These are phyloP conservation scores for Amia ocellicauda DNA, from an alignment of 2,113 vertebrate species.

Conservation along the genomic window DNA sequence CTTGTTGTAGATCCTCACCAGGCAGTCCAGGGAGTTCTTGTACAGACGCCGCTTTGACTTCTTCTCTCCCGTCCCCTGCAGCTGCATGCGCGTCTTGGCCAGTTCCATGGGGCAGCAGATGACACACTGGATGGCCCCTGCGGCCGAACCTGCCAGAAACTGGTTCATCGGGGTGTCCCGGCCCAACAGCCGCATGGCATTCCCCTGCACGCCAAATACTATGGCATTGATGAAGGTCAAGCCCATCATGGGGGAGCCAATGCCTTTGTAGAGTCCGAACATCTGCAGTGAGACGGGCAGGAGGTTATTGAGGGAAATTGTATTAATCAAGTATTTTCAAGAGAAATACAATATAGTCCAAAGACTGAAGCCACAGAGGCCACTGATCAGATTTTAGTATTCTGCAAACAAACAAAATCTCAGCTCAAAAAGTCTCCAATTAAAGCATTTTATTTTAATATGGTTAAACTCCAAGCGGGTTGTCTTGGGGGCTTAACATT, in stretches of 20 bases:
- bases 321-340: too few relatives aligned
- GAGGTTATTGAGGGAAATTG: background rate
- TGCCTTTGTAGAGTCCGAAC: constrained; percentile 90
- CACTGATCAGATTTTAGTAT: too few relatives aligned
- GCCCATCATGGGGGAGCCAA: constrained; percentile 97
- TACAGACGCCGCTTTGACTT: constrained; percentile 77
- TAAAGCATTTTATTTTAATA: too few relatives aligned
- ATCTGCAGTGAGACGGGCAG: constrained; percentile 55
- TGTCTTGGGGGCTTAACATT: too few relatives aligned
- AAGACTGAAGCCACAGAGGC: too few relatives aligned
- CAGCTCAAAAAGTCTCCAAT: too few relatives aligned
- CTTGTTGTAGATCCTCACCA: constrained; percentile 81
- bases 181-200: constrained; percentile 78
- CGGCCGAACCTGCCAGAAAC: constrained; percentile 87
- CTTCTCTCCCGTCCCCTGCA: constrained; percentile 85
- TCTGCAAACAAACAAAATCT: too few relatives aligned
- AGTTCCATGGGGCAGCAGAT: constrained; percentile 97
- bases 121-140: constrained; percentile 85
- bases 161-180: constrained; percentile 86
- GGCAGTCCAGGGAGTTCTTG: constrained; percentile 90
- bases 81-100: constrained; percentile 95
- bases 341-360: too few relatives aligned
- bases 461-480: too few relatives aligned
- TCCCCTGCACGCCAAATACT: constrained; percentile 93
- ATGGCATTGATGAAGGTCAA: constrained; percentile 97